Base-by-base conservation (phyloP, 2,113 vertebrate species). In the Thymallus thymallus region DNA sequence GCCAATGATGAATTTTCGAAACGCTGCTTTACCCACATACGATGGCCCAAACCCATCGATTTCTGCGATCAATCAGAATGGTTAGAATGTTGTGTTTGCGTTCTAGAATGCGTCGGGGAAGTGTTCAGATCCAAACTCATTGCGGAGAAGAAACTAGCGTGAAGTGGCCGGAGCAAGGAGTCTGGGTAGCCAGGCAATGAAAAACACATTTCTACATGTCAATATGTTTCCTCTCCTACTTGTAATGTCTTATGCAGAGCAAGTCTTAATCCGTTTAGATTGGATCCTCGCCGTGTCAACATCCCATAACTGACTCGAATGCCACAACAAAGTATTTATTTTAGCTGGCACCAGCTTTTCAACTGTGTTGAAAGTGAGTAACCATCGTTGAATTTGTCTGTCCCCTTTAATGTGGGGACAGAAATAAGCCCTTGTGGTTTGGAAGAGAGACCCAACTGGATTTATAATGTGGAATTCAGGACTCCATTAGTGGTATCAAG, bases 281-380 rank as follows among this genome's bases (percentile, higher is more conserved):
- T 18, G 72, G 72, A 41, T 56, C 16, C 48, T 41, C 35, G 22
- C 23, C 73, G 76, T 80, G 71, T 79, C 72, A 61, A 46, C 10
- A 76, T 41, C 7, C 30, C 23, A 73, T 55, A 24, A 24, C 56
- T 26, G 29, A 79, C 35, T 10, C 35, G 26, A 24, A 29, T 76
- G 84, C 87, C 88, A 72, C 74, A 90, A 72, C 74, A 90, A 87
- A 88, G 83, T 30, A 29, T 56, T 26, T 29, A 16, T 66, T 64
- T 46, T 48, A 72, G 79, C 75, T 77, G 80, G 84, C 75, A 83
- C 79, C 80, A 83, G 51, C 70, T 77, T 79, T 65, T 72, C 41
- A 74, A 62, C 77, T 78, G 69, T 68, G 77, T 82, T 67, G 69
- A 48, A 79, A 74, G 76, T 79, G n/a, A 23, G 72, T 55, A 82